Evolutionary conservation across 2,888 invertebrate species (phyloP), one percentile per base, ranked within the genome.

Genomic region (Neoitamus cyanurus): DNA sequence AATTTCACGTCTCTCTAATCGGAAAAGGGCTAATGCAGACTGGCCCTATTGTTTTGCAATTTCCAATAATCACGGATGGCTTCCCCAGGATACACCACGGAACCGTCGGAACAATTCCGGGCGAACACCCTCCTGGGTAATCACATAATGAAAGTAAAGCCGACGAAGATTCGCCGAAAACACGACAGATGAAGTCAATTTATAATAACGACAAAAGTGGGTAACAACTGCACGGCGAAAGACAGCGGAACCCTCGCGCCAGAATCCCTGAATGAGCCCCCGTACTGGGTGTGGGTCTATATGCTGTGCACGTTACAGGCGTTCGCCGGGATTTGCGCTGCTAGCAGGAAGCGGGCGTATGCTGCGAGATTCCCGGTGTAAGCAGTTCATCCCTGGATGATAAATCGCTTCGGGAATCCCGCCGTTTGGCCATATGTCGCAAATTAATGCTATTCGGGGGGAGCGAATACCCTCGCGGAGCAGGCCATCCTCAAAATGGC

Each of bases 351-450:
- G 25, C 36, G 46, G 28, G 46, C 42, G 46, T 30, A 36, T 75
- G 75, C 20, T 13, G 58, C 15, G 58, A 34, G 28, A 34, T 46
- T n/a, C 28, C 46, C 48, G 31, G 25, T 9, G 30, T 28, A 78
- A 48, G 78, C 78, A 48, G 69, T 82, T 82, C 37, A 69, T 82
- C 82, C 82, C 82, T 25, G 82, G 48, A 78, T 82, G 82, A 82
- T 69, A 82, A 82, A 82, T 82, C 37, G 82, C 69, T 25, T 25
- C 69, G 36, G 42, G 58, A 69, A 80, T 69, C 69, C 36, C 69
- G 7, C 36, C 82, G 37, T 82, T 82, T 42, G 82, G 25, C 82
- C 82, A 82, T 82, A 82, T 82, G 82, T 68, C 82, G 82, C 82
- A 82, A 82, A 82, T 82, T 68, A 69, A 68, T 82, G 82, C 31